Evolutionary conservation across 2,113 vertebrate genomes (phyloP).

Genomic region (Aphelocoma coerulescens): DNA sequence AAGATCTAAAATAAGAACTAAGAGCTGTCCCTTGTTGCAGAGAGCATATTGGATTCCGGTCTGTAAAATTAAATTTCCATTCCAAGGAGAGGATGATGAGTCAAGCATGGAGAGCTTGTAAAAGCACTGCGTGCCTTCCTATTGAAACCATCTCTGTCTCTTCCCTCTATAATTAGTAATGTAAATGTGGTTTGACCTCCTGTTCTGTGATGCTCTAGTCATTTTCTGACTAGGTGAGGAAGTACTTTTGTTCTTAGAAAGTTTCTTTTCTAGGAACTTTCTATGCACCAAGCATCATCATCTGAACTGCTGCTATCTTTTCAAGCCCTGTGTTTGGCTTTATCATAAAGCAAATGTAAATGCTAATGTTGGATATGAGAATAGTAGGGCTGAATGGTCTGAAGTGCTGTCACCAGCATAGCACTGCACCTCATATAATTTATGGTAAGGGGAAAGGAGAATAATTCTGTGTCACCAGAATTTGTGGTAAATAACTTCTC

Average conservation of each 20-base stretch:
- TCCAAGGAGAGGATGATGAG: neutral
- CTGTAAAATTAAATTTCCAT: neutral
- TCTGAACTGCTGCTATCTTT: conserved; percentile 37
- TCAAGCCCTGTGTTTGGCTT: neutral
- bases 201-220: neutral
- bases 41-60: neutral
- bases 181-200: neutral
- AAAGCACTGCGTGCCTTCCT: neutral
- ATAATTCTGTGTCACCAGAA: neutral
- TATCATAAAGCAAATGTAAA: neutral
- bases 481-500: neutral
- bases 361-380: neutral
- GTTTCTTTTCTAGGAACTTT: neutral
- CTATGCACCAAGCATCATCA: neutral
- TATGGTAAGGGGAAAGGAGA: neutral
- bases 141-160: neutral
- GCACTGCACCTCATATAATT: neutral
- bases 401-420: neutral
- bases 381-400: neutral
- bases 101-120: neutral
- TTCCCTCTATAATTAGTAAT: neutral
- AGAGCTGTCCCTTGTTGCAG: neutral
- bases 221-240: conserved; percentile 1
- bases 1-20: neutral
- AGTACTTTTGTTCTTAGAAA: conserved; percentile 30